Base-by-base conservation (phyloP, 2,888 invertebrate genomes). In the Blera fallax region DNA sequence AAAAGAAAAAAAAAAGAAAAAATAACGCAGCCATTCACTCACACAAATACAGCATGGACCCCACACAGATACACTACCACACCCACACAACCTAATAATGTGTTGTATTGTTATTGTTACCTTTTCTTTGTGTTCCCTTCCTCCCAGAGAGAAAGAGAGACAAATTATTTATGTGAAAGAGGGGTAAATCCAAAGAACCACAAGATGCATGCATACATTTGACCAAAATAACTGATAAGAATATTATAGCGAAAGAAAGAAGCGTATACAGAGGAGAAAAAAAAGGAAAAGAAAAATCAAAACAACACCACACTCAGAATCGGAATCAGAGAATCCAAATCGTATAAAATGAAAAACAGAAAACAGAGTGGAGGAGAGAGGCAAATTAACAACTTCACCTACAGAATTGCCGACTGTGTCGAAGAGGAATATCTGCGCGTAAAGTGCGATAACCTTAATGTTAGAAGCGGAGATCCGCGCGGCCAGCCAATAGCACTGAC, bases 401-500 rank as follows among this genome's bases (percentile, higher is more conserved):
- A 81, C 70, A 81, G 72, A 81, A 60, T 62, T 62, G 64, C 81
- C 45, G 72, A 76, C 84, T 73, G 56, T 60, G 64, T 60, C 29
- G 62, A 72, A 54, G 74, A 80, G 76, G 79, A 84, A 74, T 84
- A 74, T 84, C 69, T 74, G 69, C 64, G 84, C 48, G 73, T 72
- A 85, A 81, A 85, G 85, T 85, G 85, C 85, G 85, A 81, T 85
- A 85, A 85, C 85, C 80, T 81, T 85, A 76, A 72, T 69, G 62
- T 79, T 74, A 74, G 79, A 79, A 62, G 64, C 70, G 74, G 50
- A 76, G 64, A 84, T 84, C 70, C 64, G 69, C 70, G 79, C 67
- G 21, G 45, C 24, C 34, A 27, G 52, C 50, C 73, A 50, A 56
- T 69, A 64, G 18, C 40, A 58, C 52, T 48, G 64, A 56, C 32